phyloP scores from a whole-genome alignment of 1,140 invertebrate genomes.

The Pachypeltis micranthus region DNA sequence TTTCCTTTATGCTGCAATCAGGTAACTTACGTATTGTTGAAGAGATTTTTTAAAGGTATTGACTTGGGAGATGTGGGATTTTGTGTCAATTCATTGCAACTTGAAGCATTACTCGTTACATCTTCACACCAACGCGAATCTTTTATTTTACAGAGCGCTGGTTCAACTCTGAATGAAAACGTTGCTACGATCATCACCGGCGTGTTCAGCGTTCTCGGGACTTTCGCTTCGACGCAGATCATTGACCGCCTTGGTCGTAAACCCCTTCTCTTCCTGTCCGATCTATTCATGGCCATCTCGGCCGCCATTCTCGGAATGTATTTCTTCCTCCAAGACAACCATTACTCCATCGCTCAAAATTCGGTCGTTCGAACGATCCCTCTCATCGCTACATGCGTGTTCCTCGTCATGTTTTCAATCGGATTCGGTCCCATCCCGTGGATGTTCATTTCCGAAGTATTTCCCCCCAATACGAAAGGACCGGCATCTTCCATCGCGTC shows the following conservation, averaged over 20 bases:
- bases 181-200: slow-evolving; percentile 61
- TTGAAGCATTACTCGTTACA: neutral
- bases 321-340: slow-evolving; percentile 45
- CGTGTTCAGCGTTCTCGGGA: slow-evolving; percentile 55
- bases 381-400: slow-evolving; percentile 54
- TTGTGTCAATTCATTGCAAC: neutral
- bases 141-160: slow-evolving; percentile 35
- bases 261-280: slow-evolving; percentile 53
- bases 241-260: slow-evolving; percentile 56
- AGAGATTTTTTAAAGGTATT: neutral
- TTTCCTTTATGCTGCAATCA: too few species aligned
- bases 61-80: too few species aligned
- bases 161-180: slow-evolving; percentile 41
- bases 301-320: slow-evolving; percentile 45
- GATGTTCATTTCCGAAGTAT: slow-evolving; percentile 64
- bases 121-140: neutral
- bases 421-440: slow-evolving; percentile 70
- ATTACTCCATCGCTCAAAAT: slow-evolving; percentile 21
- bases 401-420: slow-evolving; percentile 62
- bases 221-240: slow-evolving; percentile 53
- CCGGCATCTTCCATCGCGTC: slow-evolving; percentile 59
- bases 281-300: slow-evolving; percentile 48
- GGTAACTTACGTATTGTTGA: too few species aligned
- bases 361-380: slow-evolving; percentile 52
- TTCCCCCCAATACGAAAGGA: slow-evolving; percentile 61